Evolutionary conservation across 2,797 vertebrate species (phyloP), one percentile per base, ranked within the genome.

Genomic region (Brachyrhaphis roseni): DNA sequence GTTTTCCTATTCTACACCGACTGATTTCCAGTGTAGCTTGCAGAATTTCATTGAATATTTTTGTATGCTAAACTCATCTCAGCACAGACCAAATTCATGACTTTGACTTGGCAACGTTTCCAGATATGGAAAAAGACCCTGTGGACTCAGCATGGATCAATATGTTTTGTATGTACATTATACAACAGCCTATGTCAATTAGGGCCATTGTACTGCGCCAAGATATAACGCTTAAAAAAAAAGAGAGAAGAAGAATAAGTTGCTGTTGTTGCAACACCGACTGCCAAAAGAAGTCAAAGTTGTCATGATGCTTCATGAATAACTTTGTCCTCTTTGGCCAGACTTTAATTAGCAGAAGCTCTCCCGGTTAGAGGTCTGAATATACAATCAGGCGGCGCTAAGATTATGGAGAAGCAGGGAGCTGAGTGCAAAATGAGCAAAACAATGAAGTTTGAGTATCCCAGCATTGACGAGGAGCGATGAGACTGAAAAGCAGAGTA

Each of bases 291-390:
- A 68, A 41, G 18, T 41, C 66, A 43, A 68, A 68, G 36, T 68
- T 68, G 20, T 26, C 39, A 26, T 68, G 41, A 81, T 76, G 80
- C 28, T n/a, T 82, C 72, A 80, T 68, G 66, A 77, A 86, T 77
- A 41, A n/a, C 23, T 3, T 16, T 39, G 1, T 77, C 36, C 10
- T 77, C 46, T 77, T 71, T 66, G 18, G 39, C 71, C 78, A 20
- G 80, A 78, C 51, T 78, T 46, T 75, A 82, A 34, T 51, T 36
- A 64, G 36, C 12, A 68, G 57, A 43, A 76, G 43, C 39, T 79
- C 16, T 64, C n/a, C 70, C 13, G 55, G 77, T 81, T 57, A 59
- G 41, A n/a, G 4, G 2, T 74, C 5, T 72, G 74, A 80, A 83
- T 62, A 71, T 18, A 70, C 41, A 72, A 10, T 10, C 11, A 72